phyloP scores from a whole-genome alignment of 2,113 vertebrate genomes.

The Oreochromis aureus region DNA sequence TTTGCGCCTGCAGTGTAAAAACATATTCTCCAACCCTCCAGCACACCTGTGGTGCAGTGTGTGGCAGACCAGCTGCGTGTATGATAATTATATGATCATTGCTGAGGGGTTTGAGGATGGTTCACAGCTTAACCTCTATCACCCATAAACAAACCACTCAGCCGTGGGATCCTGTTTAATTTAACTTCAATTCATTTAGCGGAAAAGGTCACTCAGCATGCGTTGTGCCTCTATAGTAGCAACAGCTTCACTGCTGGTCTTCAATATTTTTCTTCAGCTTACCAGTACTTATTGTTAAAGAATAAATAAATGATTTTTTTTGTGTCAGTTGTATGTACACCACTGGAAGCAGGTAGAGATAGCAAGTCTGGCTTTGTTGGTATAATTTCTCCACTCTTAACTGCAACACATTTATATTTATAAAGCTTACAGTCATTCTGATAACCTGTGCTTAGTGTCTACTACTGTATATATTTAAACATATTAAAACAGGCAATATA shows the following conservation, averaged over 20 bases:
- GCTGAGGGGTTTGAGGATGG: conserved; percentile 3
- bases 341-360: background rate
- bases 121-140: conserved; percentile 36
- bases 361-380: background rate
- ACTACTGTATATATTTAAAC: background rate
- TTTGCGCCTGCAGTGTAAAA: conserved; percentile 17
- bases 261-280: background rate
- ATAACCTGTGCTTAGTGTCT: background rate
- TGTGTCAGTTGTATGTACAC: background rate
- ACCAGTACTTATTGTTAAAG: background rate
- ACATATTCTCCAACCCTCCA: conserved; percentile 2
- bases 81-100: conserved; percentile 47
- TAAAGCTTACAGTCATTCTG: background rate
- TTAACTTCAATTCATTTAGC: conserved; percentile 22
- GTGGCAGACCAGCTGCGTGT: conserved; percentile 50
- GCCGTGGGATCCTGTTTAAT: conserved; percentile 11
- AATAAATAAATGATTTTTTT: background rate
- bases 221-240: background rate
- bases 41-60: conserved; percentile 36
- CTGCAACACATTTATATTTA: background rate
- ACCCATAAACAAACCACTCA: conserved; percentile 19
- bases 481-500: background rate
- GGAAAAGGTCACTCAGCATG: conserved; percentile 26
- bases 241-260: background rate
- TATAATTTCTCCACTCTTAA: background rate